Conservation (phyloP, 2,888 invertebrate genomes). For the Drosophila lacicola region DNA sequence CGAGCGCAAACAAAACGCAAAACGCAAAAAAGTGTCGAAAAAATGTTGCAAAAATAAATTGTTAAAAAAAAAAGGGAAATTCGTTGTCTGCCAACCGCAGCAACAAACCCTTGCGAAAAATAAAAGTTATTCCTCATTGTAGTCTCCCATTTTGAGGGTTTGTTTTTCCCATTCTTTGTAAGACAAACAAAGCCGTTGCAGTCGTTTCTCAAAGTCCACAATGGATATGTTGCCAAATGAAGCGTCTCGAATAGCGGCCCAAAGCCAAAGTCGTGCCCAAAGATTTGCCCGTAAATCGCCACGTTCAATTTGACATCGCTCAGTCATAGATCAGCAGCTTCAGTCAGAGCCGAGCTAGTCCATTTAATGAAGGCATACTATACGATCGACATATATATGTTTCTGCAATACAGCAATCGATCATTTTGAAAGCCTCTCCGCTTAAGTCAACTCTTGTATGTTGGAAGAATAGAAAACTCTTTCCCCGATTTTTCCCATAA, state of each 20-base stretch:
- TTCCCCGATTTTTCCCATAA: too few species aligned
- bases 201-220: constrained; percentile 35
- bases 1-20: constrained; percentile 42
- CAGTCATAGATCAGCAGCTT: constrained; percentile 16
- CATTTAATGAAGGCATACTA: neutral
- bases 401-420: neutral
- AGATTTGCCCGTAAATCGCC: constrained; percentile 27
- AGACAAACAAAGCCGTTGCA: constrained; percentile 59
- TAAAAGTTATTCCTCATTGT: constrained; percentile 41
- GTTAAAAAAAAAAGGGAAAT: constrained; percentile 40
- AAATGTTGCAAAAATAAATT: constrained; percentile 37
- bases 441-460: too few species aligned
- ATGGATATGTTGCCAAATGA: constrained; percentile 62
- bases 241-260: constrained; percentile 42
- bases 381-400: neutral
- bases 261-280: constrained; percentile 26
- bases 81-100: constrained; percentile 41
- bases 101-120: constrained; percentile 61
- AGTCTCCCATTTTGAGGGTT: constrained; percentile 55
- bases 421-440: neutral
- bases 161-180: constrained; percentile 70
- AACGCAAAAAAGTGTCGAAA: constrained; percentile 59
- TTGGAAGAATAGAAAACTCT: too few species aligned
- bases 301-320: constrained; percentile 25
- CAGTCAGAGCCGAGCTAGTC: neutral